Percentiles rank a stretch among this genome's conserved stretches.
These are phyloP conservation scores for Chaunax sp. DNA, from an alignment of 2,797 vertebrate species.

Conservation along the genomic window DNA sequence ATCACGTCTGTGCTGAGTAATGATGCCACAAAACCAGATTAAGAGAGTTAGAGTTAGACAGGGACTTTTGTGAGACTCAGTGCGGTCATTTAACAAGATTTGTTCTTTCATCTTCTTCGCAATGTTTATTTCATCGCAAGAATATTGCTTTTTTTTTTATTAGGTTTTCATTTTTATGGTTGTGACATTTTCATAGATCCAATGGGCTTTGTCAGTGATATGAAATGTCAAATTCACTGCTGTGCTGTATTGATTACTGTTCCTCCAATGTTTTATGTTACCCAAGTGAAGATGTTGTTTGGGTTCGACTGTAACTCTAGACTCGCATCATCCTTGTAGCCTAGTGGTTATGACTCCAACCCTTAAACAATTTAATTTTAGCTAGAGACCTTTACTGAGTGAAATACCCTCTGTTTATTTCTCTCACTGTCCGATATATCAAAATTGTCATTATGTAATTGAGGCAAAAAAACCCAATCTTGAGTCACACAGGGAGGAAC, in stretches of 20 bases:
- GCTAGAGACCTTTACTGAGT: background rate
- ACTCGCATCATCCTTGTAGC: too few relatives aligned
- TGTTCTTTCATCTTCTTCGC: conserved; percentile 29
- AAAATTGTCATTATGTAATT: background rate
- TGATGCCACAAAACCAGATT: conserved; percentile 25
- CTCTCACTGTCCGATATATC: background rate
- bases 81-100: conserved; percentile 45
- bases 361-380: background rate
- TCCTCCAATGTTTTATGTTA: conserved; percentile 36
- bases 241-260: conserved; percentile 48
- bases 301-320: background rate
- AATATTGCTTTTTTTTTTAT: conserved; percentile 68
- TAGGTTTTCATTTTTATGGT: conserved; percentile 63
- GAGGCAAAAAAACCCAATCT: background rate
- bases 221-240: conserved; percentile 15
- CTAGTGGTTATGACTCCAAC: background rate
- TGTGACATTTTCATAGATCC: conserved; percentile 39
- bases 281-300: conserved; percentile 19
- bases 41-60: conserved; percentile 41
- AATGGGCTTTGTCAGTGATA: conserved; percentile 27
- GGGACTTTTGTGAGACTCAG: conserved; percentile 39
- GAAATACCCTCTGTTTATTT: background rate
- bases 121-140: conserved; percentile 55
- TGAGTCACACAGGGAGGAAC: conserved; percentile 13
- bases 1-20: conserved; percentile 42